These are phyloP conservation scores for Acholoe squamosa DNA, from an alignment of 2,888 invertebrate species.

Conservation along the genomic window DNA sequence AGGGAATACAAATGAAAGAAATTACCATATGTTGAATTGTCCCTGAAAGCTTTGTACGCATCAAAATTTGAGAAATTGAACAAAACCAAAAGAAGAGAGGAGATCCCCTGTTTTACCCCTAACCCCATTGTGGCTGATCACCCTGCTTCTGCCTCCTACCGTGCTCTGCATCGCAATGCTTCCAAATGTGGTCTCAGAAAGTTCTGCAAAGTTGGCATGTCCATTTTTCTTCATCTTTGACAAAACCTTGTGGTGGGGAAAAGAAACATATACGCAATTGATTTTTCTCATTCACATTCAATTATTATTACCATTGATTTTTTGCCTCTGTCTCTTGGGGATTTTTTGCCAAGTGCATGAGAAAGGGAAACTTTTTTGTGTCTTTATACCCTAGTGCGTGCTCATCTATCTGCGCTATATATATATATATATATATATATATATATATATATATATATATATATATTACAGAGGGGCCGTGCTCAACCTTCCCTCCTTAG, in stretches of 20 bases:
- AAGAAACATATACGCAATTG: constrained; percentile 26
- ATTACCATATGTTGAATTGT: not conserved
- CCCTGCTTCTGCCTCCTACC: constrained; percentile 9
- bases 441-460: too few species aligned
- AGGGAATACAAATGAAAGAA: not conserved
- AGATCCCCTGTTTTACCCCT: not conserved
- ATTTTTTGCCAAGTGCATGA: constrained; percentile 46
- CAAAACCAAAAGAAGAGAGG: constrained; percentile 43
- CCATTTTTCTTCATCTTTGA: constrained; percentile 45
- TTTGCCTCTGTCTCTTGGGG: constrained; percentile 44
- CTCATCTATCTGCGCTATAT: not conserved
- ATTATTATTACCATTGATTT: constrained; percentile 53
- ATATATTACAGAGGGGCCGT: constrained; percentile 31
- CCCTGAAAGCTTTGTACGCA: constrained; percentile 24
- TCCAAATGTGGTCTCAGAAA: constrained; percentile 61
- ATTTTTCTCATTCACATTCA: constrained; percentile 60
- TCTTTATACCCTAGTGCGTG: constrained; percentile 52
- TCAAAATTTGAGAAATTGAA: constrained; percentile 42
- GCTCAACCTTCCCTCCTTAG: constrained; percentile 48
- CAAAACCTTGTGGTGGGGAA: constrained; percentile 48
- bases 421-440: not conserved
- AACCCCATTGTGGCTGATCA: constrained; percentile 3
- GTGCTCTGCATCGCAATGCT: constrained; percentile 46
- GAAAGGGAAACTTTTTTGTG: constrained; percentile 7
- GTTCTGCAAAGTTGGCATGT: constrained; percentile 60